These are phyloP conservation scores for Linepithema humile DNA, from an alignment of 1,140 invertebrate genomes.

Conservation along the genomic window DNA sequence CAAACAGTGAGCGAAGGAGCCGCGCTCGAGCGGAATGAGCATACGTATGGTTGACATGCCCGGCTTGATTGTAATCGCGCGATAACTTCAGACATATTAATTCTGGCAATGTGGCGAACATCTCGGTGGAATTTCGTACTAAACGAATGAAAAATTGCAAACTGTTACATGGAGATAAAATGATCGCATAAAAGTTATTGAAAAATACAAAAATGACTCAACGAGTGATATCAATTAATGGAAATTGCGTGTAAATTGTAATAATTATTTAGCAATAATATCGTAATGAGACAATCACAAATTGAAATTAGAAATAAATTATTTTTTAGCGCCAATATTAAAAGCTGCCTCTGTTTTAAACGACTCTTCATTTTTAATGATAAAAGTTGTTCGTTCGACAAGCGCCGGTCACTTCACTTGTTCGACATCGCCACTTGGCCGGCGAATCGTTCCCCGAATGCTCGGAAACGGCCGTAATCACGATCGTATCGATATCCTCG, in stretches of 20 bases:
- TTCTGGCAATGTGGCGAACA: not conserved
- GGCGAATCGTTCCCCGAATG: conserved; percentile 21
- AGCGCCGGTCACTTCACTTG: conserved; percentile 23
- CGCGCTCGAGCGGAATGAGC: not conserved
- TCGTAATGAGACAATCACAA: too few species aligned
- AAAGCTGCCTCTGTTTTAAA: conserved; percentile 10
- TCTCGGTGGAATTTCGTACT: not conserved
- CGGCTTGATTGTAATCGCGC: conserved; percentile 1
- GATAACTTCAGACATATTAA: not conserved
- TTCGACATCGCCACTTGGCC: conserved; percentile 22
- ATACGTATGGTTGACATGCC: not conserved
- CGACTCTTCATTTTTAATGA: not conserved
- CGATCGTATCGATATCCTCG: conserved; percentile 53
- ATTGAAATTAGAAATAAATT: conserved; percentile 15
- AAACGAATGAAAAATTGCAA: not conserved
- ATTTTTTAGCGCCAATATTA: not conserved
- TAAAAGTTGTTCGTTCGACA: not conserved
- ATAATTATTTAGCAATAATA: too few species aligned
- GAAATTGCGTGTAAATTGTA: not conserved
- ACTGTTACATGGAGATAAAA: not conserved
- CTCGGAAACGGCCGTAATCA: conserved; percentile 16
- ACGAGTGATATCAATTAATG: not conserved
- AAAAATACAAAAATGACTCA: not conserved
- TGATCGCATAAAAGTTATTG: not conserved
- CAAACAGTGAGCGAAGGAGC: conserved; percentile 12